Percentiles rank a stretch among this genome's conserved stretches.
Conservation (phyloP, 2,797 vertebrate species). For the Chiloscyllium punctatum region DNA sequence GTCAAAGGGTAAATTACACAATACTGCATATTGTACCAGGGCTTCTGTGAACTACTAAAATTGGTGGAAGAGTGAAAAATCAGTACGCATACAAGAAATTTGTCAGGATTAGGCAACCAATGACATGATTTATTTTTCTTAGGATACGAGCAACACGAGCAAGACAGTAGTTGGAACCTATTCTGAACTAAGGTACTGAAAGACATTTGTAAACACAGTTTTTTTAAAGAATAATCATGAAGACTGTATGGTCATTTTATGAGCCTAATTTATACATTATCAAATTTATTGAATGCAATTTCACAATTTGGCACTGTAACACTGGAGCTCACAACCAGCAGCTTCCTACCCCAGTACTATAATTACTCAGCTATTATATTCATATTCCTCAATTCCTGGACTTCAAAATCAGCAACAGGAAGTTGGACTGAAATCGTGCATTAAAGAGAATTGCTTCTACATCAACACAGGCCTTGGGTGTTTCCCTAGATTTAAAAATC, state of each 20-base stretch:
- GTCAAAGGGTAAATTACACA: background rate
- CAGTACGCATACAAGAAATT: background rate
- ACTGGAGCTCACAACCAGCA: background rate
- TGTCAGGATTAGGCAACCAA: background rate
- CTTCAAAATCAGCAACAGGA: background rate
- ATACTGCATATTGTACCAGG: background rate
- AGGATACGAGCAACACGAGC: background rate
- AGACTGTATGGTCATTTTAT: background rate
- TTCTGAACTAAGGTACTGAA: background rate
- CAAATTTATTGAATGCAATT: background rate
- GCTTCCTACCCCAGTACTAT: background rate
- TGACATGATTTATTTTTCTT: background rate
- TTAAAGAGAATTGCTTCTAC: background rate
- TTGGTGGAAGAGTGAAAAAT: background rate
- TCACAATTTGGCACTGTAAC: background rate
- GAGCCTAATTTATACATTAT: background rate
- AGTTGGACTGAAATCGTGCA: background rate
- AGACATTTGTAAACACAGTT: background rate
- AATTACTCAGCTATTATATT: background rate
- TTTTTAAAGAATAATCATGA: background rate
- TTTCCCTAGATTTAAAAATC: background rate
- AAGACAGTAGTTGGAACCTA: background rate
- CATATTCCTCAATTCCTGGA: background rate
- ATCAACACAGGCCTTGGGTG: background rate
- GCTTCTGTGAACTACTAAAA: background rate